Evolutionary conservation across 2,113 vertebrate genomes (phyloP).

Genomic region (Columba livia): DNA sequence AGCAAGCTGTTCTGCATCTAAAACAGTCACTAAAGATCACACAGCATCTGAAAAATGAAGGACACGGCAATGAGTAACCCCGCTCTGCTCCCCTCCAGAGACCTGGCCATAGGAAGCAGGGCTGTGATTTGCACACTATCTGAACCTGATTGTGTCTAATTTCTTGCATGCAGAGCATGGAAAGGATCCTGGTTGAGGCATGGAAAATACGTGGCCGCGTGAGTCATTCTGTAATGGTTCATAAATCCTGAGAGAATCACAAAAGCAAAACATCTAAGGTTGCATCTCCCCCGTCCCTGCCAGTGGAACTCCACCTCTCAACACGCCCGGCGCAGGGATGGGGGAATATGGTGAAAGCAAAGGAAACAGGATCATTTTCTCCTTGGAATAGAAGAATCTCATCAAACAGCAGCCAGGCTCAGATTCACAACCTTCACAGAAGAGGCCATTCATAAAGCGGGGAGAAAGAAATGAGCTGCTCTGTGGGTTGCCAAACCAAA

Average conservation of each 20-base stretch:
- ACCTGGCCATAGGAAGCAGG: constrained; percentile 32
- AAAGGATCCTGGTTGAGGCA: constrained; percentile 53
- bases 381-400: constrained; percentile 64
- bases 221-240: constrained; percentile 66
- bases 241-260: constrained; percentile 62
- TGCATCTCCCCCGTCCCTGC: constrained; percentile 58
- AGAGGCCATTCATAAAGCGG: constrained; percentile 59
- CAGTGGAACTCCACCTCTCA: constrained; percentile 59
- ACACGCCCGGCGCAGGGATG: constrained; percentile 46
- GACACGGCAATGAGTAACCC: neutral
- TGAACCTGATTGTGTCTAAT: constrained; percentile 58
- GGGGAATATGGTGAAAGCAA: constrained; percentile 64
- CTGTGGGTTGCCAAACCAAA: constrained; percentile 55
- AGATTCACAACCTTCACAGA: constrained; percentile 54
- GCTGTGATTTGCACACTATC: constrained; percentile 56
- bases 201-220: constrained; percentile 63
- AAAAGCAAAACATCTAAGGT: constrained; percentile 59
- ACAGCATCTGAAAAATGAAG: constrained; percentile 52
- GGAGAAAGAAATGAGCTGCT: constrained; percentile 24
- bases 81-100: constrained; percentile 47
- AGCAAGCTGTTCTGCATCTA: constrained; percentile 62
- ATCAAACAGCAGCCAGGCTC: constrained; percentile 60
- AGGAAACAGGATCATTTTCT: constrained; percentile 67
- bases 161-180: constrained; percentile 45
- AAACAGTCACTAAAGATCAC: constrained; percentile 59